phyloP scores from a whole-genome alignment of 2,888 invertebrate species.

The Lasioglossum oenotherae region DNA sequence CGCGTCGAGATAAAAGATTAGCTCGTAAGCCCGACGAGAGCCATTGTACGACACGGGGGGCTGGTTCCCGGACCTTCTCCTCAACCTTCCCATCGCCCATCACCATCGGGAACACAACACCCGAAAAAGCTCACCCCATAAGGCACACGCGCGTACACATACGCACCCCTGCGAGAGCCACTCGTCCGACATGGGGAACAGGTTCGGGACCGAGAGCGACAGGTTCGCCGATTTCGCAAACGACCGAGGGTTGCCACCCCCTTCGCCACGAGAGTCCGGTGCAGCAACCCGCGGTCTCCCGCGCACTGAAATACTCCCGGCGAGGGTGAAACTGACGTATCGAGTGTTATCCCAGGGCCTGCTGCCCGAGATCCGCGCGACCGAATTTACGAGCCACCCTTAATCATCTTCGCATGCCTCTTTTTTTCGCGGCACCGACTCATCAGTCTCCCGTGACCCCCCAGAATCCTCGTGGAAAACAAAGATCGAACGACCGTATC shows the following conservation, averaged over 20 bases:
- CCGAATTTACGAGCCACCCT: constrained; percentile 53
- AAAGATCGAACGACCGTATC: background rate
- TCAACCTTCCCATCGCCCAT: constrained; percentile 32
- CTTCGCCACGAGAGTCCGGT: background rate
- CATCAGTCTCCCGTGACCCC: background rate
- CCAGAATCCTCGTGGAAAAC: background rate
- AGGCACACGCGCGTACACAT: background rate
- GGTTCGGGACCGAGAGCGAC: constrained; percentile 29
- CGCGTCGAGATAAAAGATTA: constrained; percentile 82
- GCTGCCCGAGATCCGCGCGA: constrained; percentile 48
- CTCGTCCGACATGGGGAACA: background rate
- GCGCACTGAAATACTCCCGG: constrained; percentile 11
- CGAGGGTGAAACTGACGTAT: constrained; percentile 29
- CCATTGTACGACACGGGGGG: constrained; percentile 72
- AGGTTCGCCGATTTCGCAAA: constrained; percentile 67
- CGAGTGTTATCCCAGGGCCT: constrained; percentile 51
- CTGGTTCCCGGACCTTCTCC: constrained; percentile 19
- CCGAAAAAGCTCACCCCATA: background rate
- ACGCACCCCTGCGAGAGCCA: background rate
- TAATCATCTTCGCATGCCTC: constrained; percentile 48
- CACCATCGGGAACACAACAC: background rate
- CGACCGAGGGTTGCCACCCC: constrained; percentile 35
- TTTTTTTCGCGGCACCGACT: background rate
- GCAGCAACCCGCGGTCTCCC: constrained; percentile 7
- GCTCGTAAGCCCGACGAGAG: constrained; percentile 72